Evolutionary conservation across 1,140 invertebrate genomes (phyloP).

Genomic region (Pristionchus pacificus): DNA sequence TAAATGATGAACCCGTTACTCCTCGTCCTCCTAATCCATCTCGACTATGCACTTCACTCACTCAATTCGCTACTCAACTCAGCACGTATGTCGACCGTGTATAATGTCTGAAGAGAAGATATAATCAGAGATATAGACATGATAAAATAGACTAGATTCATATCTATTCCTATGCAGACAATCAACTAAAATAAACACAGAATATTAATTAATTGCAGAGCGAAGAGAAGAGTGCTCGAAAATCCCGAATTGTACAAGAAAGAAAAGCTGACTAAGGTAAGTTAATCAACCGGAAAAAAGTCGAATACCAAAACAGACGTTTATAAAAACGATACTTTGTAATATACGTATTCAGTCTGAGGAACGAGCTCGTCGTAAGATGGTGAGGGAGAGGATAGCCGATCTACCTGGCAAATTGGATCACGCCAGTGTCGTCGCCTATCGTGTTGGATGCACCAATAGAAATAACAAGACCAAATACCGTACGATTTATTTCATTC

Average conservation of each 20-base stretch:
- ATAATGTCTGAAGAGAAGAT: too few relatives aligned
- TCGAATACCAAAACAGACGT: too few relatives aligned
- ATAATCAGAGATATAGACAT: too few relatives aligned
- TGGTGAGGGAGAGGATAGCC: conserved; percentile 70
- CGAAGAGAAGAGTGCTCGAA: conserved; percentile 74
- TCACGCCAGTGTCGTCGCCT: conserved; percentile 81
- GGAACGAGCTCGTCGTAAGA: conserved; percentile 68
- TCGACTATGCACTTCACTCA: conserved; percentile 70
- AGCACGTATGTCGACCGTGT: conserved; percentile 60
- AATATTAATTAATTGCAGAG: conserved; percentile 66
- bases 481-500: too few relatives aligned
- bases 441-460: conserved; percentile 64
- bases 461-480: conserved; percentile 2
- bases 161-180: too few relatives aligned
- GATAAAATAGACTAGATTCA: background rate
- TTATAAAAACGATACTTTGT: too few relatives aligned
- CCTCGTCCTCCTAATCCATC: conserved; percentile 59
- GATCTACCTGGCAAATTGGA: conserved; percentile 84
- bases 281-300: too few relatives aligned
- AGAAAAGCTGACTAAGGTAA: conserved; percentile 57
- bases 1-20: conserved; percentile 57
- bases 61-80: conserved; percentile 69
- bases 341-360: conserved; percentile 58
- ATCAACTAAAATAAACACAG: too few relatives aligned
- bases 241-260: conserved; percentile 74